Conservation (phyloP, 2,888 invertebrate species). For the Drosophila fungiperda region DNA sequence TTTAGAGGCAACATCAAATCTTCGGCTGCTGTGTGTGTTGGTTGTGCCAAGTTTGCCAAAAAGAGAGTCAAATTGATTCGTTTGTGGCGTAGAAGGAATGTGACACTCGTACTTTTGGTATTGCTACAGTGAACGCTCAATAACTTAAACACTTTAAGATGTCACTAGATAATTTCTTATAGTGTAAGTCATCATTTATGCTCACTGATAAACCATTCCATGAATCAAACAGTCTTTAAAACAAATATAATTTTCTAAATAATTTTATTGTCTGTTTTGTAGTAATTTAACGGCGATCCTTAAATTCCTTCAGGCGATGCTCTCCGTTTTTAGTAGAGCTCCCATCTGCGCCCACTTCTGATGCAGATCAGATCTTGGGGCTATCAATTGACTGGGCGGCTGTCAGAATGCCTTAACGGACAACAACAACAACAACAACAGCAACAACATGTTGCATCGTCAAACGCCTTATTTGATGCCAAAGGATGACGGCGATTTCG, state of each 20-base stretch:
- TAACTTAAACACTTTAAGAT: neutral
- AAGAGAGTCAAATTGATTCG: slow-evolving; percentile 38
- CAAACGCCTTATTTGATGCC: slow-evolving; percentile 62
- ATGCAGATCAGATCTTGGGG: slow-evolving; percentile 42
- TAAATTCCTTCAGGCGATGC: neutral
- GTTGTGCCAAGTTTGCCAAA: slow-evolving; percentile 20
- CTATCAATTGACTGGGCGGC: slow-evolving; percentile 69
- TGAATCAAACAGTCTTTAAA: neutral
- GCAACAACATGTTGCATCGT: slow-evolving; percentile 68
- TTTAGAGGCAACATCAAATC: slow-evolving; percentile 32
- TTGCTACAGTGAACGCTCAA: neutral
- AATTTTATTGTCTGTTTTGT: neutral
- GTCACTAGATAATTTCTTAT: neutral
- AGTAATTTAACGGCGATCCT: neutral
- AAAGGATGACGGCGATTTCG: slow-evolving; percentile 66
- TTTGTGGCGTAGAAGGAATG: neutral
- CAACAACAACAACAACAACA: slow-evolving; percentile 66
- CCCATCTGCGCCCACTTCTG: slow-evolving; percentile 58
- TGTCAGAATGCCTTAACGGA: slow-evolving; percentile 74
- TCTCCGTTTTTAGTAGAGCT: neutral
- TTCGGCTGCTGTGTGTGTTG: neutral
- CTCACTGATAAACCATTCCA: neutral
- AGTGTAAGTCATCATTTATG: neutral
- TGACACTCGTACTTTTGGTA: neutral
- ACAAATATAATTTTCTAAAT: neutral